These are phyloP conservation scores for Pristionchus mayeri DNA, from an alignment of 2,888 invertebrate species.

Conservation along the genomic window DNA sequence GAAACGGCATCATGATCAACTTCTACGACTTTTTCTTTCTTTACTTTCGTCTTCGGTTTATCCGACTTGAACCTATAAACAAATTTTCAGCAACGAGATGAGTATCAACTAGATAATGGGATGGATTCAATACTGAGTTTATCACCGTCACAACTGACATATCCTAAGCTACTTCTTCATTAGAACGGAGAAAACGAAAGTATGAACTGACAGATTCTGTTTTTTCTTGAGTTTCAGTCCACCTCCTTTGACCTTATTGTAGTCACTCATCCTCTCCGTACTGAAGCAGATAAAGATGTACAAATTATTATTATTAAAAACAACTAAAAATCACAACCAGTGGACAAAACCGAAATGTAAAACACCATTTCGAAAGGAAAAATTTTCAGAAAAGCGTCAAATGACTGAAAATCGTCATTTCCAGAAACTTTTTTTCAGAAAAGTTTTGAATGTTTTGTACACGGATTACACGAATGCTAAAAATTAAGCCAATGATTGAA, in stretches of 20 bases:
- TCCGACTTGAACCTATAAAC: slow-evolving; percentile 68
- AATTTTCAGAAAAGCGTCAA: too few species aligned
- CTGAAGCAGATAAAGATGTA: background rate
- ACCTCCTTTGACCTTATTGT: slow-evolving; percentile 66
- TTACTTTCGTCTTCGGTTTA: slow-evolving; percentile 62
- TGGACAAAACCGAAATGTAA: background rate
- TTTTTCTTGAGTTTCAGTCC: slow-evolving; percentile 73
- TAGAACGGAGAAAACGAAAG: too few species aligned
- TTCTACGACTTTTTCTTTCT: slow-evolving; percentile 54
- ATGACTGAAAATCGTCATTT: too few species aligned
- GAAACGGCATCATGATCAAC: slow-evolving; percentile 66
- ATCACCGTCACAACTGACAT: too few species aligned
- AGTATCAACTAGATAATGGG: too few species aligned
- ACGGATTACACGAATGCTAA: too few species aligned
- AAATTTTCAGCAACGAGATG: too few species aligned
- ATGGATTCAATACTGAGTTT: too few species aligned
- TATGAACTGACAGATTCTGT: slow-evolving; percentile 66
- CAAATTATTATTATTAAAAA: background rate
- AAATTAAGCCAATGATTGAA: too few species aligned
- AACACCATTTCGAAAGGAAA: background rate
- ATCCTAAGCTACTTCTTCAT: too few species aligned
- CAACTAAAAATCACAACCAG: background rate
- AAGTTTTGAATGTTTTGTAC: too few species aligned
- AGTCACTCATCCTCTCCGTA: slow-evolving; percentile 55
- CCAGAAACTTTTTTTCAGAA: too few species aligned